These are phyloP conservation scores for Phaedon cochleariae DNA, from an alignment of 2,888 invertebrate genomes.

Conservation along the genomic window DNA sequence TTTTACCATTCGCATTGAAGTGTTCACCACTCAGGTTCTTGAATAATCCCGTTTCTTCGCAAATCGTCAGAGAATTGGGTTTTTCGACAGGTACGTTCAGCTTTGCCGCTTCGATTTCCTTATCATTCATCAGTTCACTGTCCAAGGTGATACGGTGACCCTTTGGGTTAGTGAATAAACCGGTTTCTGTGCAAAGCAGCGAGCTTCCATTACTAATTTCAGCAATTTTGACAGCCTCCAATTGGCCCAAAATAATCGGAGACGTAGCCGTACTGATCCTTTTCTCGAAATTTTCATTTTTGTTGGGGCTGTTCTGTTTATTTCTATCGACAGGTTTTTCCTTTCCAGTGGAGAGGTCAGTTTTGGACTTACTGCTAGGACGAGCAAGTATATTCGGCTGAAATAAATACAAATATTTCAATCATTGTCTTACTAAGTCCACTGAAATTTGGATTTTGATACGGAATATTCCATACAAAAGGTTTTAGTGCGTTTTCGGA, in stretches of 20 bases:
- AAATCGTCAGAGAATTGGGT: background rate
- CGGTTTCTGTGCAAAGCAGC: conserved; percentile 20
- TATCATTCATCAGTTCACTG: background rate
- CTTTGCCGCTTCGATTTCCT: background rate
- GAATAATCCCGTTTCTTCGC: conserved; percentile 21
- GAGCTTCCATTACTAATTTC: background rate
- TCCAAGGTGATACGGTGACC: conserved; percentile 19
- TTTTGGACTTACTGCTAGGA: background rate
- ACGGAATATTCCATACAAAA: too few species aligned
- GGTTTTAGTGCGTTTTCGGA: too few species aligned
- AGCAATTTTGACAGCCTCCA: background rate
- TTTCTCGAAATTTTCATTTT: too few species aligned
- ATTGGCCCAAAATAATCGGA: too few species aligned
- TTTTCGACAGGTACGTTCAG: background rate
- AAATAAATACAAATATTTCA: background rate
- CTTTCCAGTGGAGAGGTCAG: background rate
- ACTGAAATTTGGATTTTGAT: too few species aligned
- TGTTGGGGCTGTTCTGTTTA: too few species aligned
- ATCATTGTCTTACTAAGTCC: background rate
- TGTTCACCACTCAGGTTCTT: conserved; percentile 16
- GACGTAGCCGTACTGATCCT: too few species aligned
- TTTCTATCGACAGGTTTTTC: background rate
- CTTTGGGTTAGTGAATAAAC: conserved; percentile 21
- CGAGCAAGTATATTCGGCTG: background rate
- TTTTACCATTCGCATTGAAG: conserved; percentile 14